These are phyloP conservation scores for Poeciliopsis turneri DNA, from an alignment of 2,797 vertebrate species.

Conservation along the genomic window DNA sequence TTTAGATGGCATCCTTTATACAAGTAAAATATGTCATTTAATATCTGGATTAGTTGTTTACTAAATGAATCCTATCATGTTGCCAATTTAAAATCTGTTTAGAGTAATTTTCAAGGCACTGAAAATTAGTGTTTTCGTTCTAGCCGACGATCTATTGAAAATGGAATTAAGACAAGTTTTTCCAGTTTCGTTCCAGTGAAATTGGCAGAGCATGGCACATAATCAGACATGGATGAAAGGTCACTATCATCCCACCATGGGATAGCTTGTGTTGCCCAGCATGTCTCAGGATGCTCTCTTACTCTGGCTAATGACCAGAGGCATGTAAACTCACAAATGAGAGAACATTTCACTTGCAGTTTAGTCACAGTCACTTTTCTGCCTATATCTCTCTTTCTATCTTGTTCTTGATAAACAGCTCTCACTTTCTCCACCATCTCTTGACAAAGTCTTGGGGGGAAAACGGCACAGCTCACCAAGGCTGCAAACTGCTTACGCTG, in stretches of 20 bases:
- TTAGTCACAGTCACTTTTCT: constrained; percentile 40
- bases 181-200: constrained; percentile 32
- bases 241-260: constrained; percentile 50
- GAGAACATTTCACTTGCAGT: constrained; percentile 36
- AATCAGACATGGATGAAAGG: constrained; percentile 57
- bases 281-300: constrained; percentile 46
- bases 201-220: constrained; percentile 32
- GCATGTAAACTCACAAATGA: constrained; percentile 31
- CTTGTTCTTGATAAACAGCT: constrained; percentile 19
- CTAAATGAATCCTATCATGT: constrained; percentile 8
- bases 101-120: constrained; percentile 21
- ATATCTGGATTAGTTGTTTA: constrained; percentile 7
- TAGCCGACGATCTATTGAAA: constrained; percentile 23
- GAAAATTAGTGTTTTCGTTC: constrained; percentile 16
- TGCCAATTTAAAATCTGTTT: constrained; percentile 33
- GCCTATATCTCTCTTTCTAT: constrained; percentile 48
- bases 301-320: constrained; percentile 46
- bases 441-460: constrained; percentile 55
- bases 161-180: constrained; percentile 39
- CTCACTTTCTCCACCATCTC: constrained; percentile 44
- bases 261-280: constrained; percentile 55
- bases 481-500: constrained; percentile 72
- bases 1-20: neutral
- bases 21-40: constrained; percentile 24
- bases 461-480: constrained; percentile 58